Evolutionary conservation across 1,140 invertebrate species (phyloP).

Genomic region (Aphis gossypii): DNA sequence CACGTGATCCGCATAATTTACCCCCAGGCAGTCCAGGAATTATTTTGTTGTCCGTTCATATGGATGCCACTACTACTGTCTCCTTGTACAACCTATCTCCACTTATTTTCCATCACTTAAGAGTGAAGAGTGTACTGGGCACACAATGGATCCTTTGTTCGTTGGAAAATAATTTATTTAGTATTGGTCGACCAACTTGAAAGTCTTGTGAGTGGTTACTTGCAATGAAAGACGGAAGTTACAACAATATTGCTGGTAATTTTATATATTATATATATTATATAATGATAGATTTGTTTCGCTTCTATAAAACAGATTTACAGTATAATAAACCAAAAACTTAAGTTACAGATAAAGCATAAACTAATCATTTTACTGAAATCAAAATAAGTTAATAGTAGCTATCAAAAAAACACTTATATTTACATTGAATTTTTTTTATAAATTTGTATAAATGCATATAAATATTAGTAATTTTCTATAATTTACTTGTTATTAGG

Average conservation of each 20-base stretch:
- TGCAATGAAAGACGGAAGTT: not conserved
- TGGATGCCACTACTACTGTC: not conserved
- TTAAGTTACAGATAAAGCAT: no score
- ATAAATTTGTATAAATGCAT: not conserved
- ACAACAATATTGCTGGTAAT: not conserved
- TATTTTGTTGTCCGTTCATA: slow-evolving; percentile 32
- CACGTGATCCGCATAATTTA: slow-evolving; percentile 54
- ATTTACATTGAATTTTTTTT: not conserved
- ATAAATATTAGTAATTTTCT: not conserved
- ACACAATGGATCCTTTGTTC: not conserved
- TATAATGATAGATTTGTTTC: not conserved
- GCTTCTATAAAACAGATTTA: not conserved
- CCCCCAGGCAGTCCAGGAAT: slow-evolving; percentile 14
- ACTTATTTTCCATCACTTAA: not conserved
- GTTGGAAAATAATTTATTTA: slow-evolving; percentile 28
- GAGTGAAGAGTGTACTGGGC: no score
- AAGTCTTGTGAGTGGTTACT: not conserved
- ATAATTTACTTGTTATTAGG: not conserved
- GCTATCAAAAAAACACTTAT: not conserved
- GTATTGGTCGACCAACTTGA: not conserved
- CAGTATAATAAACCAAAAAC: not conserved
- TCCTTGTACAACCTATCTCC: not conserved
- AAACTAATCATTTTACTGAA: no score
- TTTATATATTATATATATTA: not conserved
- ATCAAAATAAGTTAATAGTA: no score